Percentiles rank a stretch among this genome's conserved stretches.
Conservation (phyloP, 2,888 invertebrate genomes). For the Parthenolecanium corni region DNA sequence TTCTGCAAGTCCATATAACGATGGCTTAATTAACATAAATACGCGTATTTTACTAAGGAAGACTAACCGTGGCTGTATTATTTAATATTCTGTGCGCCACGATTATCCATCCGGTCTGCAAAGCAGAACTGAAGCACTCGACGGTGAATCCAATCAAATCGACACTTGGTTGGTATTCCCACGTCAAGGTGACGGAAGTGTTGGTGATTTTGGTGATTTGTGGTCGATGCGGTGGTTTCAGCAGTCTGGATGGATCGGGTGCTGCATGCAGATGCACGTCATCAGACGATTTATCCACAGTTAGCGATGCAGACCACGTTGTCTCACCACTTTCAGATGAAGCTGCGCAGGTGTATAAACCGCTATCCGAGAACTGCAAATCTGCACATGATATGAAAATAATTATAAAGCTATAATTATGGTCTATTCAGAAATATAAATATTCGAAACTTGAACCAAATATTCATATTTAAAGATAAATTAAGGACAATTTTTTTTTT, state of each 20-base stretch:
- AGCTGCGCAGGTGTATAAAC: slow-evolving; percentile 71
- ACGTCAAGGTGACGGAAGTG: slow-evolving; percentile 33
- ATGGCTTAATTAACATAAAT: too few relatives aligned
- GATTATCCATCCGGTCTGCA: slow-evolving; percentile 62
- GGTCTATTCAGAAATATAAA: too few relatives aligned
- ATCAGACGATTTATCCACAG: slow-evolving; percentile 43
- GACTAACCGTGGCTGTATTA: slow-evolving; percentile 57
- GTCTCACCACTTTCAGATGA: slow-evolving; percentile 74
- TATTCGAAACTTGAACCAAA: too few relatives aligned
- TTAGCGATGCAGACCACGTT: slow-evolving; percentile 63
- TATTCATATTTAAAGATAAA: too few relatives aligned
- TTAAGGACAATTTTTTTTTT: too few relatives aligned
- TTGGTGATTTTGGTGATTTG: slow-evolving; percentile 41
- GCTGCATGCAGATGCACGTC: slow-evolving; percentile 42
- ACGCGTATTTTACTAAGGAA: too few relatives aligned
- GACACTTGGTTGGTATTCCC: slow-evolving; percentile 41
- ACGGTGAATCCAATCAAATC: slow-evolving; percentile 57
- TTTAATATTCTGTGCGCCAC: slow-evolving; percentile 56
- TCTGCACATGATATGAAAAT: slow-evolving; percentile 42
- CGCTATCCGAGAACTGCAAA: slow-evolving; percentile 59
- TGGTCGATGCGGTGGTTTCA: slow-evolving; percentile 44
- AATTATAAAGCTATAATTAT: too few relatives aligned
- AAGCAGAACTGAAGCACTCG: slow-evolving; percentile 63
- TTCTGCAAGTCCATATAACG: too few relatives aligned
- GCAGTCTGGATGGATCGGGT: slow-evolving; percentile 43